Evolutionary conservation across 92 coral and sea anemone genomes (phyloP).

Genomic region (Hydrozoanthus gracilis): DNA sequence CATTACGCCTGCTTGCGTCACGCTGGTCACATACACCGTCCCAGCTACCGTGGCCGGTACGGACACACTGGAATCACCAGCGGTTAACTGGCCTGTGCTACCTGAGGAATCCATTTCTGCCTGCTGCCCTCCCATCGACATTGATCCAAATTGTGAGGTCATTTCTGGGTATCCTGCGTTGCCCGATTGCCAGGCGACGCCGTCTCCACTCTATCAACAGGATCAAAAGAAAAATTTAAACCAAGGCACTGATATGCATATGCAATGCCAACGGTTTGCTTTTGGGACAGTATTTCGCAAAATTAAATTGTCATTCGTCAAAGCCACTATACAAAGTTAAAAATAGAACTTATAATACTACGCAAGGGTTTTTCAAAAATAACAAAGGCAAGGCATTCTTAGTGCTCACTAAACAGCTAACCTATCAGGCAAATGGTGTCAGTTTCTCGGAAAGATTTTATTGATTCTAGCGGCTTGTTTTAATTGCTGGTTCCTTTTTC

Average conservation of each 20-base stretch:
- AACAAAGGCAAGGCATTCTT: no score
- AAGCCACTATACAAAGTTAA: background rate
- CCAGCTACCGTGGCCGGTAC: constrained; percentile 78
- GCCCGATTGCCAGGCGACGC: constrained; percentile 64
- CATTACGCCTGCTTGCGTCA: constrained; percentile 83
- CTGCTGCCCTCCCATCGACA: constrained; percentile 78
- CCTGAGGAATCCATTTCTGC: constrained; percentile 64
- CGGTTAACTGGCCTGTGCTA: constrained; percentile 57
- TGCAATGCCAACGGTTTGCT: background rate
- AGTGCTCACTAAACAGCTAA: no score
- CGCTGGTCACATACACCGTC: constrained; percentile 78
- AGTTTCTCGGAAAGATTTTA: no score
- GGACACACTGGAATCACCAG: constrained; percentile 70
- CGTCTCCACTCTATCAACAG: constrained; percentile 68
- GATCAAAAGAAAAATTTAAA: background rate
- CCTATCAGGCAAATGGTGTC: no score
- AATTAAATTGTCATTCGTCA: background rate
- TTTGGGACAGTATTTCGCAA: background rate
- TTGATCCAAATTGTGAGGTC: constrained; percentile 77
- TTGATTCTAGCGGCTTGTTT: no score
- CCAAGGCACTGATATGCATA: background rate
- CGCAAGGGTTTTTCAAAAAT: no score
- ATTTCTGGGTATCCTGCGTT: constrained; percentile 83
- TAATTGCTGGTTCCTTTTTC: no score
- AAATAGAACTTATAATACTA: no score